Conservation (phyloP, 2,888 invertebrate genomes). For the Escarpia spicata region DNA sequence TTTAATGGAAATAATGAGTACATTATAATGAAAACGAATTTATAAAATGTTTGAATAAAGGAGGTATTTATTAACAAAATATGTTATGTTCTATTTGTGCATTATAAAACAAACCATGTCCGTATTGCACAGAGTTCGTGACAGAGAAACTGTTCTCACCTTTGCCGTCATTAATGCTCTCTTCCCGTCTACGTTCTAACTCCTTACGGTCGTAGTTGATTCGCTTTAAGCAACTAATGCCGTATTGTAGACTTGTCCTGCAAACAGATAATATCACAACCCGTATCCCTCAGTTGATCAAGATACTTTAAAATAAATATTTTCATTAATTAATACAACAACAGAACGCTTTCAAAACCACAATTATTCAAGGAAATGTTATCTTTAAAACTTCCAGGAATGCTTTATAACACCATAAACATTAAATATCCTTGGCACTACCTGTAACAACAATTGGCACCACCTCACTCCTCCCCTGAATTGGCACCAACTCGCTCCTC, state of each 20-base stretch:
- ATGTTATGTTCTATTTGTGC: no score
- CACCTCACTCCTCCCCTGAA: no score
- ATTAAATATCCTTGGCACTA: not conserved
- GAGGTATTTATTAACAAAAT: no score
- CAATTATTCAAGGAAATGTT: not conserved
- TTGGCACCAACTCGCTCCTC: no score
- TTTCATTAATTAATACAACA: not conserved
- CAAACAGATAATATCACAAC: constrained; percentile 43
- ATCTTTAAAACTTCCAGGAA: not conserved
- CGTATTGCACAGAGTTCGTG: constrained; percentile 27
- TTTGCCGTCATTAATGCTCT: constrained; percentile 81
- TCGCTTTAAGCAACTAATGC: constrained; percentile 95
- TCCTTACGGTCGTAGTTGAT: constrained; percentile 92
- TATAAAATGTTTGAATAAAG: no score
- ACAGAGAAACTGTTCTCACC: constrained; percentile 54
- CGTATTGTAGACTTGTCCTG: constrained; percentile 97
- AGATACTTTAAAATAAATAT: not conserved
- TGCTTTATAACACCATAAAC: not conserved
- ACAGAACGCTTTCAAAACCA: not conserved
- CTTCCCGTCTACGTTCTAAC: constrained; percentile 89
- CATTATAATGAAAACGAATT: no score
- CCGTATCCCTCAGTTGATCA: no score
- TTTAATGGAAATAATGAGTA: no score
- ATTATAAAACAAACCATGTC: no score
- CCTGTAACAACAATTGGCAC: no score